Base-by-base conservation (phyloP, 2,888 invertebrate genomes). In the Antheraea assamensis region DNA sequence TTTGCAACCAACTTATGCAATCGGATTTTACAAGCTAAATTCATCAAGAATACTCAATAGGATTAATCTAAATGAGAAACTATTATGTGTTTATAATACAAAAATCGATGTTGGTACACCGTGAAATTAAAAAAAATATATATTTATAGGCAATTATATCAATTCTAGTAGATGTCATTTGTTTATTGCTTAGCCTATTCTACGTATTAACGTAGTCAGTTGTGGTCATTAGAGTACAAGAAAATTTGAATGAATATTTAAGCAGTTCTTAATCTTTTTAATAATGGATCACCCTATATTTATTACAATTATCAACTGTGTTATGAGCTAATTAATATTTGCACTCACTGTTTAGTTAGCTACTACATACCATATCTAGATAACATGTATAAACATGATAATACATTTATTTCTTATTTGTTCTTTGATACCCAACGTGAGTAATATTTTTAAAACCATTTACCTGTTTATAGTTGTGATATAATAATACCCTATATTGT, bases 261-360 rank as follows among this genome's bases (percentile, higher is more conserved):
- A 17, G 15, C 24, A 61, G 27, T 27, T 61, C 61, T 27, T 13
- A 61, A 15, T 61, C 2, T 27, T 64, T 49, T 64, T 70, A 71
- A 15, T 74, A 70, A 66, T n/a, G 1, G 0, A 83, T 79, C 87
- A 84, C 47, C 74, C 82, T 86, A n/a, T 73, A 55, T 24, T 58
- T 73, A n/a, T 7, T 76, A 52, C 31, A 42, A 47, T 72, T 72
- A 72, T 49, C 61, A 70, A 64, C 66, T 71, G 19, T 30, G 47
- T 31, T 82, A 81, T 81, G 79, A 85, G 80, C 79, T 83, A 86
- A 85, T 81, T 79, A 82, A 76, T 91, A 85, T 89, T 89, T 88
- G 79, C 79, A 77, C 79, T 80, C 75, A 72, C 71, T 87, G 82
- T 87, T 84, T 83, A 79, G 75, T 76, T 76, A 82, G 83, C 87